Conservation (phyloP, 2,113 vertebrate genomes). For the Ivindomyrus marchei region DNA sequence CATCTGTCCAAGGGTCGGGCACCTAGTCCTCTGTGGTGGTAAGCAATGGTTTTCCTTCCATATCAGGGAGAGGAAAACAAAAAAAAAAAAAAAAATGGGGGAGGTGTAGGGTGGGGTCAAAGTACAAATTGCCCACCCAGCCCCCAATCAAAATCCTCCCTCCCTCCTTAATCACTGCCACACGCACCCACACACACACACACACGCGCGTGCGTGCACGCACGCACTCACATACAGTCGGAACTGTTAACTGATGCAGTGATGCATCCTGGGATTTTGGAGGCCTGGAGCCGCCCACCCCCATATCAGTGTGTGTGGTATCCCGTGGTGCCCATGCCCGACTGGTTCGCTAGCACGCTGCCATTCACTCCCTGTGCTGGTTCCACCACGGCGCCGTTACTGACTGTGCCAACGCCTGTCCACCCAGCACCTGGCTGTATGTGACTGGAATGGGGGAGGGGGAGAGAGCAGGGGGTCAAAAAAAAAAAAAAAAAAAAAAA, state of each 20-base stretch:
- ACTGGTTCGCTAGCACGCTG: constrained; percentile 75
- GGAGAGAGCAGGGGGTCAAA: neutral
- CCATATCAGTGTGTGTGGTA: constrained; percentile 82
- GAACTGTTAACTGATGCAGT: neutral
- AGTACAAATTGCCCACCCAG: constrained; percentile 32
- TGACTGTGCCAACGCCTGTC: constrained; percentile 68
- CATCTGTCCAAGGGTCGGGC: constrained; percentile 30
- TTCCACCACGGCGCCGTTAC: constrained; percentile 56
- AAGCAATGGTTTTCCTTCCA: constrained; percentile 21
- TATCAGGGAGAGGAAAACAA: constrained; percentile 32
- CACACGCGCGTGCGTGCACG: neutral
- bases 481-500: neutral
- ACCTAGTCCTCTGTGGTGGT: constrained; percentile 20
- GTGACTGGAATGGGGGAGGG: constrained; percentile 58
- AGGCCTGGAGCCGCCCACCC: constrained; percentile 34
- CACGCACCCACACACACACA: neutral
- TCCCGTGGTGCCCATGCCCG: constrained; percentile 79
- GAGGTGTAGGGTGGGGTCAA: constrained; percentile 35
- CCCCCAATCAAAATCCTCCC: constrained; percentile 25
- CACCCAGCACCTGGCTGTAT: constrained; percentile 77
- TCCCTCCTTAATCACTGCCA: neutral
- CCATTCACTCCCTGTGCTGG: constrained; percentile 79
- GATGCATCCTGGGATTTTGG: constrained; percentile 7
- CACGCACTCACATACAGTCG: neutral
- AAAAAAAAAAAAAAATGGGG: neutral